These are phyloP conservation scores for Melanerpes formicivorus DNA, from an alignment of 2,113 vertebrate genomes.

Conservation along the genomic window DNA sequence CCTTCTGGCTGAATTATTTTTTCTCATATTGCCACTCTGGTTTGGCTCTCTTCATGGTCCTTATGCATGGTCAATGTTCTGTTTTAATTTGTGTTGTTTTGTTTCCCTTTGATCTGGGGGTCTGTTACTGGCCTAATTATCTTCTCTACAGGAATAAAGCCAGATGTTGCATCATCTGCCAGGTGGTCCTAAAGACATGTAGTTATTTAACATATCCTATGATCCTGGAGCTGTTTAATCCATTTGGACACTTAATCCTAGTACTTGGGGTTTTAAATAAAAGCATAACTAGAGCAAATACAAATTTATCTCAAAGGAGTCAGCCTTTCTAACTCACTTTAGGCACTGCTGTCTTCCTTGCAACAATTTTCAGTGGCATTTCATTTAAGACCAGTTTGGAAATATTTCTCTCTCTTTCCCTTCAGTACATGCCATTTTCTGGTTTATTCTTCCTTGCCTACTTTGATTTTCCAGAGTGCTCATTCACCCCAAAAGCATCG, in stretches of 20 bases:
- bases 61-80: background rate
- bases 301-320: background rate
- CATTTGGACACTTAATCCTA: constrained; percentile 24
- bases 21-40: background rate
- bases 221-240: constrained; percentile 43
- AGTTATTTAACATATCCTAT: constrained; percentile 25
- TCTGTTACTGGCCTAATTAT: constrained; percentile 24
- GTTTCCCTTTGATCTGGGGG: background rate
- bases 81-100: constrained; percentile 40
- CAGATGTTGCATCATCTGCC: constrained; percentile 58
- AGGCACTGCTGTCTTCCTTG: background rate
- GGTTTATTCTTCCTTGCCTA: background rate
- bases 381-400: background rate
- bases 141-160: background rate
- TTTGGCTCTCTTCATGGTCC: background rate
- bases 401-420: fast-evolving
- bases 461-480: background rate
- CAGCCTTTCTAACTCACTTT: background rate
- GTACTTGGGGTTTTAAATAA: background rate
- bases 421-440: background rate
- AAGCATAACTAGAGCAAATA: background rate
- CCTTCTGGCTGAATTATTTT: background rate
- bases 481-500: background rate
- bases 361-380: background rate
- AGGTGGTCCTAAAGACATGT: constrained; percentile 8